phyloP scores from a whole-genome alignment of 2,888 invertebrate species.

The Beris morrisii region DNA sequence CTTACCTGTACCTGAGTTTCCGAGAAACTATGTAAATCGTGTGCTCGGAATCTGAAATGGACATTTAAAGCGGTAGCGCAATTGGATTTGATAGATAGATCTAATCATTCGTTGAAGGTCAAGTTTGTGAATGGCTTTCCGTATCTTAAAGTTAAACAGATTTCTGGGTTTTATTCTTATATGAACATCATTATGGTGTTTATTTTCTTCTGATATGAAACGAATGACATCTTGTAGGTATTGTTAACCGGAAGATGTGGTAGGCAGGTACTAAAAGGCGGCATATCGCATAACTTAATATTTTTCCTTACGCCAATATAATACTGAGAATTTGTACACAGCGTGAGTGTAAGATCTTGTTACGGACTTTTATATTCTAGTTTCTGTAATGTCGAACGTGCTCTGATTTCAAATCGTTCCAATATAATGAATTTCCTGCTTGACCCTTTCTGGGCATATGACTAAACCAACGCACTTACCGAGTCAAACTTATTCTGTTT shows the following conservation, averaged over 20 bases:
- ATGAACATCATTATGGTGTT: conserved; percentile 4
- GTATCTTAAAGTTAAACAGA: conserved; percentile 14
- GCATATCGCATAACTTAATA: too few relatives aligned
- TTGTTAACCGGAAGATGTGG: neutral
- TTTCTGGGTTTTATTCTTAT: conserved; percentile 8
- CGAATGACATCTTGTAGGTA: conserved; percentile 1
- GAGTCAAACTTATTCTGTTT: too few relatives aligned
- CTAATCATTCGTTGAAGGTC: conserved; percentile 32
- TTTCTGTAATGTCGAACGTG: too few relatives aligned
- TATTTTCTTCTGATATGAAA: conserved; percentile 3
- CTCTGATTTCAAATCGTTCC: too few relatives aligned
- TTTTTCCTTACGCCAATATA: too few relatives aligned
- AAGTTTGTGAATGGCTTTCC: conserved; percentile 31
- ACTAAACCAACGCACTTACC: too few relatives aligned
- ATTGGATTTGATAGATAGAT: conserved; percentile 5
- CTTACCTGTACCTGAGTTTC: conserved; percentile 5
- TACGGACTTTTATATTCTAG: too few relatives aligned
- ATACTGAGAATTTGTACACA: too few relatives aligned
- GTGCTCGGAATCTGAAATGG: conserved; percentile 8
- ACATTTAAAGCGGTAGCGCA: too few relatives aligned
- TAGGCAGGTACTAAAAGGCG: neutral
- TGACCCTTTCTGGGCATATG: too few relatives aligned
- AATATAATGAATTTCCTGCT: too few relatives aligned
- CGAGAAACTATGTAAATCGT: neutral
- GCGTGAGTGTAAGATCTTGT: too few relatives aligned